A percentile compares a stretch with the other conserved stretches of the same genome.
Evolutionary conservation across 1,140 invertebrate genomes (phyloP).

Genomic region (Drosophila baimaii): DNA sequence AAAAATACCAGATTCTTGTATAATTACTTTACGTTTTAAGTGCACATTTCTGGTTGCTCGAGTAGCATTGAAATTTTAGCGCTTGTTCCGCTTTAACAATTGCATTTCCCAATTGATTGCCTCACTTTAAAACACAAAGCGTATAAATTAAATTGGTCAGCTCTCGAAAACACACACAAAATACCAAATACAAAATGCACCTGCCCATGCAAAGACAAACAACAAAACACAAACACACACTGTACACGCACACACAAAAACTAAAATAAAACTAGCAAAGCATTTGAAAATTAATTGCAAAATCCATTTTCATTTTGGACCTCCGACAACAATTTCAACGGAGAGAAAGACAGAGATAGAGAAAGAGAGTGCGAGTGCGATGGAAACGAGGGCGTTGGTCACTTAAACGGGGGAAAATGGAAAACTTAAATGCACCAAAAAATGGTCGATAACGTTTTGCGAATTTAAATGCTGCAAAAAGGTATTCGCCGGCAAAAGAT

Average conservation of each 20-base stretch:
- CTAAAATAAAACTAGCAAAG: constrained; percentile 15
- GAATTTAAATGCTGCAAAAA: constrained; percentile 71
- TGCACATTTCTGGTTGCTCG: neutral
- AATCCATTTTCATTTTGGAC: constrained; percentile 42
- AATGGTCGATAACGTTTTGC: constrained; percentile 32
- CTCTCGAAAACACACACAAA: constrained; percentile 3
- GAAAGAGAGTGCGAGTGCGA: neutral
- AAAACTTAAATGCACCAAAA: constrained; percentile 68
- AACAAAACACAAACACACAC: constrained; percentile 5
- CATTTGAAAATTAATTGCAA: constrained; percentile 50
- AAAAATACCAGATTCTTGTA: neutral
- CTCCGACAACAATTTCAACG: constrained; percentile 55
- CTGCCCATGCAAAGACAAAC: constrained; percentile 11
- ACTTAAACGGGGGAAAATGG: constrained; percentile 46
- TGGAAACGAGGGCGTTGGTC: constrained; percentile 32
- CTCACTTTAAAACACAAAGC: constrained; percentile 19
- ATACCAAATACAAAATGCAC: constrained; percentile 15
- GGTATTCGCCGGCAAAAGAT: constrained; percentile 68
- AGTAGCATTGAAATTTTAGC: neutral
- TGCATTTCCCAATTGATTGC: constrained; percentile 25
- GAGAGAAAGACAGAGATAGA: neutral
- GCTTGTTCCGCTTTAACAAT: constrained; percentile 14
- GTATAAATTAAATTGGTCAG: constrained; percentile 29
- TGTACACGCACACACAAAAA: neutral
- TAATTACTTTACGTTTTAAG: neutral